Percentiles rank a stretch among this genome's conserved stretches.
These are phyloP conservation scores for Vespertilio murinus DNA, from an alignment of 2,797 vertebrate genomes.

Conservation along the genomic window DNA sequence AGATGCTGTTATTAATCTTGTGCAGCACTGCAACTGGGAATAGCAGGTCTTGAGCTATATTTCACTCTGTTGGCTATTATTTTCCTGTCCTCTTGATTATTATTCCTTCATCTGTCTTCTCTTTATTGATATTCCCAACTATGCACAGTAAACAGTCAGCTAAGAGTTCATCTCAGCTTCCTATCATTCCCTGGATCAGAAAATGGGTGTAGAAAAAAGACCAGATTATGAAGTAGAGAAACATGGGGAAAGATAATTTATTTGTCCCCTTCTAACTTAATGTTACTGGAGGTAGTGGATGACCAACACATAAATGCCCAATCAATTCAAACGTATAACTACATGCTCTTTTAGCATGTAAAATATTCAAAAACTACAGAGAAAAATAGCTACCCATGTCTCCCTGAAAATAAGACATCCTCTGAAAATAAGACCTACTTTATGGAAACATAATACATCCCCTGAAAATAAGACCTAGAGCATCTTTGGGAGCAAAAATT, in stretches of 20 bases:
- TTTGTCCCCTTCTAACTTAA: neutral
- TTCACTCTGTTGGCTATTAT: constrained; percentile 55
- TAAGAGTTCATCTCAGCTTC: constrained; percentile 60
- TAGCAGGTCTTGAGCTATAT: constrained; percentile 71
- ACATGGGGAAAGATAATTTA: neutral
- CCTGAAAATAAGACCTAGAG: too few relatives aligned
- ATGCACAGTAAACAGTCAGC: constrained; percentile 64
- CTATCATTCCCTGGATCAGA: constrained; percentile 43
- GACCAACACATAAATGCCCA: neutral
- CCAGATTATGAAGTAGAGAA: neutral
- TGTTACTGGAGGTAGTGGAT: neutral
- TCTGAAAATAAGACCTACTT: too few relatives aligned
- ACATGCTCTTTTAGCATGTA: neutral
- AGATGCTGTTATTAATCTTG: constrained; percentile 73
- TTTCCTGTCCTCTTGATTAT: constrained; percentile 69
- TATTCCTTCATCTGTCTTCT: constrained; percentile 73
- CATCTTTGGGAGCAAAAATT: too few relatives aligned
- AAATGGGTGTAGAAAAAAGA: neutral
- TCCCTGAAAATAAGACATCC: too few relatives aligned
- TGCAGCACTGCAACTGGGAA: constrained; percentile 61
- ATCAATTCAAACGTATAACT: neutral
- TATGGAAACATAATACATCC: too few relatives aligned
- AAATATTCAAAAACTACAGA: neutral
- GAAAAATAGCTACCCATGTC: neutral
- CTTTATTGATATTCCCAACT: constrained; percentile 72